These are phyloP conservation scores for Tipula unca DNA, from an alignment of 2,888 invertebrate genomes.

Conservation along the genomic window DNA sequence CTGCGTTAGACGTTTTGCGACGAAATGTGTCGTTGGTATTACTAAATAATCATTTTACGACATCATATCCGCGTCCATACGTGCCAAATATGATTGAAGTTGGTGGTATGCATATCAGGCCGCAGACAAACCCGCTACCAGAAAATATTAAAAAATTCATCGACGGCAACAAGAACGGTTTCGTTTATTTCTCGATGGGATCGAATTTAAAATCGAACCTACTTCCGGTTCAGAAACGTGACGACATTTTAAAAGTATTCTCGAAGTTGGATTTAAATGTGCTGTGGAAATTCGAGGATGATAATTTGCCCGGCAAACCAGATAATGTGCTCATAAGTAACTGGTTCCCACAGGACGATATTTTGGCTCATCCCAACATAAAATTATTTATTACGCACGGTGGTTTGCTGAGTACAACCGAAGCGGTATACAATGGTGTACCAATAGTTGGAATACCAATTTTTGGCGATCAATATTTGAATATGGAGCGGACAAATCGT, in stretches of 20 bases:
- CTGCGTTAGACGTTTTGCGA: constrained; percentile 29
- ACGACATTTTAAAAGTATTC: not conserved
- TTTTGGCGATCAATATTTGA: constrained; percentile 46
- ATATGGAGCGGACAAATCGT: constrained; percentile 41
- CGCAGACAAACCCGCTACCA: constrained; percentile 33
- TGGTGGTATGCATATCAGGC: constrained; percentile 39
- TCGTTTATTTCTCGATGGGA: not conserved
- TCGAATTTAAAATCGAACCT: not conserved
- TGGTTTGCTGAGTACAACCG: constrained; percentile 43
- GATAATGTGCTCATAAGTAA: constrained; percentile 37
- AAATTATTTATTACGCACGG: constrained; percentile 44
- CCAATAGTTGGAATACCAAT: constrained; percentile 47
- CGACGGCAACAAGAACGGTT: not conserved
- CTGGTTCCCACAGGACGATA: constrained; percentile 44
- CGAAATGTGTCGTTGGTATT: constrained; percentile 34
- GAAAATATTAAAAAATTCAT: not conserved
- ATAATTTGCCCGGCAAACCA: constrained; percentile 29
- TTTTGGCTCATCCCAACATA: constrained; percentile 43
- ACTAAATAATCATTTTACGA: constrained; percentile 37
- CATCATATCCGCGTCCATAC: constrained; percentile 37
- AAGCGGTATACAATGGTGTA: constrained; percentile 43
- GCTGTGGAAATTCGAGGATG: constrained; percentile 27
- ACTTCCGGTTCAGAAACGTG: not conserved
- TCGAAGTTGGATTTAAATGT: not conserved
- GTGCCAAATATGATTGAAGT: constrained; percentile 41